These are phyloP conservation scores for Prosopocoilus inquinatus DNA, from an alignment of 2,888 invertebrate species.

Conservation along the genomic window DNA sequence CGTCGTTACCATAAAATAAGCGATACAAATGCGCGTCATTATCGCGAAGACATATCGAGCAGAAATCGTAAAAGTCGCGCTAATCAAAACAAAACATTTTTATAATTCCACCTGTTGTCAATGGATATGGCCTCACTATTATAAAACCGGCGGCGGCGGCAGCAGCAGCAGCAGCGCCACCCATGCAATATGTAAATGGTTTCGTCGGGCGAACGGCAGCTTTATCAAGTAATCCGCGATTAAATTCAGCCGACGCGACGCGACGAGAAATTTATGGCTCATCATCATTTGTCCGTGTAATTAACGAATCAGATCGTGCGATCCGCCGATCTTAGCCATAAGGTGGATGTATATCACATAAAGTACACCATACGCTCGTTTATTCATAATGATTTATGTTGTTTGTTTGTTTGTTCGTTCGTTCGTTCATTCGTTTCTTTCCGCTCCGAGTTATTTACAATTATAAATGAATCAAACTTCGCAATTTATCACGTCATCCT, in stretches of 20 bases:
- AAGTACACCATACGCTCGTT: slow-evolving; percentile 4
- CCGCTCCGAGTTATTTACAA: neutral
- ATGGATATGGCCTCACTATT: neutral
- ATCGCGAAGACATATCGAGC: too few relatives aligned
- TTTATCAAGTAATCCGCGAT: neutral
- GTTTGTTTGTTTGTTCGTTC: slow-evolving; percentile 10
- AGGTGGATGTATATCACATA: slow-evolving; percentile 11
- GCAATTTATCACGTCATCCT: neutral
- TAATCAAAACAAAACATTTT: neutral
- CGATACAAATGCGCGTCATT: too few relatives aligned
- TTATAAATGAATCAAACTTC: neutral
- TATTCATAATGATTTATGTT: slow-evolving; percentile 11
- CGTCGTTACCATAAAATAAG: too few relatives aligned
- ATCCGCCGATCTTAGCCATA: slow-evolving; percentile 3
- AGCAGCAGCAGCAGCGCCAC: neutral
- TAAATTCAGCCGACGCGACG: neutral
- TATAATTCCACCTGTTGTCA: neutral
- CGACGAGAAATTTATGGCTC: slow-evolving; percentile 4
- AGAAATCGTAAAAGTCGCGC: too few relatives aligned
- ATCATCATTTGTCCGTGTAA: slow-evolving; percentile 7
- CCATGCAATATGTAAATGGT: neutral
- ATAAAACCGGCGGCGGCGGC: neutral
- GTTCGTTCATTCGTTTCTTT: neutral
- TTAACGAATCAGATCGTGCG: slow-evolving; percentile 7
- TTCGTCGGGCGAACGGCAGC: neutral